phyloP scores from a whole-genome alignment of 2,113 vertebrate genomes.

The Crotalus horridus region DNA sequence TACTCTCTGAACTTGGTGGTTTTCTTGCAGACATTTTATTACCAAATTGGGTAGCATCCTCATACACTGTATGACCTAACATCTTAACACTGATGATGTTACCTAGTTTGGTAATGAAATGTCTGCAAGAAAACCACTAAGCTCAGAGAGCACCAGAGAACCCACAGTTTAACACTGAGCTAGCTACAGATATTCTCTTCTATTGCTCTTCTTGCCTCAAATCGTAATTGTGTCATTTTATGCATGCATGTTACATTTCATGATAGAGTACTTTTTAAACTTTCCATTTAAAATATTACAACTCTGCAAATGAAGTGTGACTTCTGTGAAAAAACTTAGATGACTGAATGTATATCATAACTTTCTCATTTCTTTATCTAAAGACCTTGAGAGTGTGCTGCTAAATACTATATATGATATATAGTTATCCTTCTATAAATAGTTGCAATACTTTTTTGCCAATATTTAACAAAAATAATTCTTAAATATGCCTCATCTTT shows the following conservation, averaged over 20 bases:
- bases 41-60: neutral
- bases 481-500: neutral
- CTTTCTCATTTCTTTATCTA: neutral
- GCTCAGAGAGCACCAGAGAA: neutral
- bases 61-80: neutral
- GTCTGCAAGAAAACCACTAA: neutral
- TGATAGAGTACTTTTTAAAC: neutral
- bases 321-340: accelerated
- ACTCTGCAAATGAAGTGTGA: neutral
- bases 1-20: neutral
- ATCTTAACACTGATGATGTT: neutral
- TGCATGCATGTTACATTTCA: neutral
- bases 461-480: neutral
- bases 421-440: neutral
- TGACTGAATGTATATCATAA: neutral
- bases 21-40: neutral
- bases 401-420: neutral
- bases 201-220: neutral
- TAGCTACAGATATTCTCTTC: neutral
- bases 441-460: neutral
- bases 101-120: neutral
- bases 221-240: neutral
- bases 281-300: neutral
- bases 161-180: neutral
- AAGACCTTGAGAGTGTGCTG: neutral